Percentiles rank a stretch among this genome's conserved stretches.
These are phyloP conservation scores for Fringilla coelebs DNA, from an alignment of 2,797 vertebrate genomes.

Conservation along the genomic window DNA sequence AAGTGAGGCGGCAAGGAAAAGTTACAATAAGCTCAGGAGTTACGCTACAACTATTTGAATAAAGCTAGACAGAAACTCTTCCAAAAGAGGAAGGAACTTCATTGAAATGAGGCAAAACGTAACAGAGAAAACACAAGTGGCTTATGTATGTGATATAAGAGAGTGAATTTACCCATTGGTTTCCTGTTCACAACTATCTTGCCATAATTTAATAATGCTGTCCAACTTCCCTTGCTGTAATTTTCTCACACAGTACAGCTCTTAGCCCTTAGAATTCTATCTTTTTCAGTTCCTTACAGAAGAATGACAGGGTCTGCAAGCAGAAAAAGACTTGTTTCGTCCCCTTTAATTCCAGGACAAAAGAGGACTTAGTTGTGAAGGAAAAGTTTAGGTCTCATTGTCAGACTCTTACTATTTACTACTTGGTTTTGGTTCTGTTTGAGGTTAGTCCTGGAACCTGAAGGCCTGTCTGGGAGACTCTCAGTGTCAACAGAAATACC, in stretches of 20 bases:
- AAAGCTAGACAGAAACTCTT: not conserved
- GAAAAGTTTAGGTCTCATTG: not conserved
- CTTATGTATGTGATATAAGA: not conserved
- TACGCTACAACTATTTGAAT: not conserved
- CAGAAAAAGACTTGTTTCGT: slow-evolving; percentile 7
- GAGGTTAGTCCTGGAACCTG: not conserved
- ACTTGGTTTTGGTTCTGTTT: not conserved
- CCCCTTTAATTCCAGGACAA: not conserved
- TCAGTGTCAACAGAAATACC: not conserved
- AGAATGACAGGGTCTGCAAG: not conserved
- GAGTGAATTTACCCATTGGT: not conserved
- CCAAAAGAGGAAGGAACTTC: slow-evolving; percentile 48
- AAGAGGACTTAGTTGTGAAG: not conserved
- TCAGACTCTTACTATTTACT: not conserved
- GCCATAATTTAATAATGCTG: not conserved
- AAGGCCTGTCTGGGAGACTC: not conserved
- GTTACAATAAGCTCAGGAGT: not conserved
- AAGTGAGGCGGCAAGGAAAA: not conserved
- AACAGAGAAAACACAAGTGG: not conserved
- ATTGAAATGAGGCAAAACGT: slow-evolving; percentile 9
- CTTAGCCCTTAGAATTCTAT: not conserved
- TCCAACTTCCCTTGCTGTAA: not conserved
- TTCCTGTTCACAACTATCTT: slow-evolving; percentile 14
- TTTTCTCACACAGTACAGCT: not conserved
- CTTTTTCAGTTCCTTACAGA: not conserved